Base-by-base conservation (phyloP, 2,113 vertebrate genomes). In the Orientallactaga bullata region DNA sequence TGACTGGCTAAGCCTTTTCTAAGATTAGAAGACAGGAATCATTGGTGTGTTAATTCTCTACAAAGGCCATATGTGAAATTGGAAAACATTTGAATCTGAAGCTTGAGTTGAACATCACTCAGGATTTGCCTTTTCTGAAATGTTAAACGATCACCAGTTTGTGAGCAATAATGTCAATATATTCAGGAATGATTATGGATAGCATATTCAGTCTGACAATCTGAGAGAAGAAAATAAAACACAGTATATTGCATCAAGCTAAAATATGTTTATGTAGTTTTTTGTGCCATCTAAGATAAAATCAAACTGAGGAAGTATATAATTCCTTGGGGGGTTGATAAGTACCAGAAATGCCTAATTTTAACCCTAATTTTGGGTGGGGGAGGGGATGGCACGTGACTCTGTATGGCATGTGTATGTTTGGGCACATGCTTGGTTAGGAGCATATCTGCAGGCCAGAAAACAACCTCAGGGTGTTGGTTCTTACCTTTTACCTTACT, bases 51-150 rank as follows among this genome's bases (percentile, higher is more conserved):
- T 93, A 90, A 95, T 81, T 35, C 76, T 96, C 84, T 92, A 69
- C 85, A 94, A 94, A 93, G 89, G 37, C 80, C 32, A 63, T 35
- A 80, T 83, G 80, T 58, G 68, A 93, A 92, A 80, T 72, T 92
- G 60, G 66, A 63, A 90, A 88, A 71, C 65, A 86, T 86, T 92
- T 90, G 91, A 78, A 26, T 55, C 65, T 89, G 51, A 85, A 95
- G 79, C 91, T 86, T 90, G 85, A 92, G 91, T 72, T 94, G 83
- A 93, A 69, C 58, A 60, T 89, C 78, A 94, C 37, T 94, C 80
- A 94, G 68, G 66, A 90, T 93, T 81, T 87, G 71, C 76, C 84
- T 96, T 94, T 95, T 86, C 35, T 47, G 86, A 94, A 96, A 73
- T 88, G 80, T 94, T 95, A 91, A 94, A 86, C 0, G 60, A 83